Base-by-base conservation (phyloP, 2,888 invertebrate species). In the Drosophila villosipedis region DNA sequence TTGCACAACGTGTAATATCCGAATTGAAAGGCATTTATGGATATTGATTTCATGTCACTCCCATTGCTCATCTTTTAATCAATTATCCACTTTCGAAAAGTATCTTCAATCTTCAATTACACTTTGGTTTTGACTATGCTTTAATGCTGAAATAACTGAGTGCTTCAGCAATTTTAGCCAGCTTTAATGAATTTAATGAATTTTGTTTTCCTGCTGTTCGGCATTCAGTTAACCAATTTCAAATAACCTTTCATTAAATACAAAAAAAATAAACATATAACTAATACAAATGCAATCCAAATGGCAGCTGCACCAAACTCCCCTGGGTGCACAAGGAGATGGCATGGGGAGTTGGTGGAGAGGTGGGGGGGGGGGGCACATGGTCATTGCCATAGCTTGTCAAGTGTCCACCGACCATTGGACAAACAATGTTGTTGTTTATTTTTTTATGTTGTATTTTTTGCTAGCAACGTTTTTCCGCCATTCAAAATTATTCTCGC, bases 401-500 rank as follows among this genome's bases (percentile, higher is more conserved):
- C 57, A 60, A 62, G 71, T 80, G 78, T 71, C 50, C 64, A 58
- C 50, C 62, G 73, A 47, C 73, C 65, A 60, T 43, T 77, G 82
- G 82, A 47, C 16, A 47, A 25, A 47, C 70, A 62, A 71, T 67
- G 63, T 71, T 54, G 71, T 60, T 37, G 14, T 22, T 31, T 9
- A 12, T 66, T 74, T 75, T 62, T 64, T 68, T 78, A 66, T 67
- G 47, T 50, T 83, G 74, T 49, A 63, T 54, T 53, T 78, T 64
- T 55, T 63, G 54, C 53, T 59, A 22, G 73, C 64, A 75, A 37
- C 72, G 73, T 73, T 89, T 87, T 88, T 81, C 89, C 81, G 84
- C 80, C 80, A 82, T 74, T 77, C 71, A 71, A 80, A 86, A 78
- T 86, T 76, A 90, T 88, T 88, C 89, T 88, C 78, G 84, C 91